Evolutionary conservation across 1,140 invertebrate genomes (phyloP).

Genomic region (Geopemphigus sp.): DNA sequence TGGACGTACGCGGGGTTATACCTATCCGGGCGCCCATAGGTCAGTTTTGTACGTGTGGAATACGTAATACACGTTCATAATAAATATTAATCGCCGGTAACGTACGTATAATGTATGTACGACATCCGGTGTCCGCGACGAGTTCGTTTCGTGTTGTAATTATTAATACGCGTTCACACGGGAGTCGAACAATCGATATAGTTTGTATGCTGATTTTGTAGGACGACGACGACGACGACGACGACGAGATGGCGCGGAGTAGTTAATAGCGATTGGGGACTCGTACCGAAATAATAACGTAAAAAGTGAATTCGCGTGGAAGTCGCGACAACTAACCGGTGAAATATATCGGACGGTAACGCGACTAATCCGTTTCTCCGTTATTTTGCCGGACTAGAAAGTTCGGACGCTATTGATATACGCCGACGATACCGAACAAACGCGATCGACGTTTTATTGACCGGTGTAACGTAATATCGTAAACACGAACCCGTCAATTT

Average conservation of each 20-base stretch:
- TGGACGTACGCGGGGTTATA: no score
- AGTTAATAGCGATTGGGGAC: background rate
- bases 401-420: no score
- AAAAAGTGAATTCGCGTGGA: background rate
- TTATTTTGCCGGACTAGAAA: no score
- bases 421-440: no score
- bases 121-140: background rate
- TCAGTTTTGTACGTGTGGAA: background rate
- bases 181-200: background rate
- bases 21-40: background rate
- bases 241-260: background rate
- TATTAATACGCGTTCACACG: background rate
- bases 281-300: background rate
- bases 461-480: no score
- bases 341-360: no score
- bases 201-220: background rate
- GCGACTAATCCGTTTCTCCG: no score
- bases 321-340: no score
- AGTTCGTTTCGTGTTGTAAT: background rate
- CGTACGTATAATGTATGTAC: background rate
- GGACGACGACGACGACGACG: background rate
- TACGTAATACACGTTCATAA: background rate
- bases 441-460: no score
- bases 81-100: background rate
- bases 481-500: background rate